Evolutionary conservation across 2,797 vertebrate genomes (phyloP).

Genomic region (Morelia viridis): DNA sequence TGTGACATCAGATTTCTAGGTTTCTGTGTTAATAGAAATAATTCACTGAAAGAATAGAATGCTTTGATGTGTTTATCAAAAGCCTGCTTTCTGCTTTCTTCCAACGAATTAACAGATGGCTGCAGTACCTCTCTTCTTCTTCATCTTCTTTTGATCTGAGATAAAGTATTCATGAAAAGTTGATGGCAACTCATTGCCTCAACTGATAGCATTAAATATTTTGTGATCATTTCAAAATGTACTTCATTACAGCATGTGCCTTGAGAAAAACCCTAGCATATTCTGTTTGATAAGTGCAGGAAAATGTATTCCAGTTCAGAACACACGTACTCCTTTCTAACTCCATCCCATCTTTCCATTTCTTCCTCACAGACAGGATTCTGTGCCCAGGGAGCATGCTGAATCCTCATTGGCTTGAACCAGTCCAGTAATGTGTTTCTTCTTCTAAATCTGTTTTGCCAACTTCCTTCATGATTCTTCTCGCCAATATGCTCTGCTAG

Average conservation of each 20-base stretch:
- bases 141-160: slow-evolving; percentile 42
- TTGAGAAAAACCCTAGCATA: background rate
- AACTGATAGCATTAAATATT: background rate
- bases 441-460: background rate
- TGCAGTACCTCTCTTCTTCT: slow-evolving; percentile 47
- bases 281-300: background rate
- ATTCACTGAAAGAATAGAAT: slow-evolving; percentile 53
- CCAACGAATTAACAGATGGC: slow-evolving; percentile 61
- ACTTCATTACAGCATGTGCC: background rate
- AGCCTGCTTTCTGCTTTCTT: slow-evolving; percentile 54
- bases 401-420: background rate
- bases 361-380: background rate
- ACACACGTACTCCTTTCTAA: background rate
- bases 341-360: background rate
- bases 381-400: background rate
- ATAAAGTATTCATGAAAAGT: slow-evolving; percentile 12
- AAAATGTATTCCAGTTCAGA: background rate
- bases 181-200: background rate
- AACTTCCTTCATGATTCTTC: background rate
- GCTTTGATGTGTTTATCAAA: slow-evolving; percentile 67
- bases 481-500: background rate
- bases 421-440: background rate
- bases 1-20: background rate
- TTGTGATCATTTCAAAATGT: background rate
- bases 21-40: slow-evolving; percentile 40